Conservation (phyloP, 2,888 invertebrate species). For the Alcis repandata region DNA sequence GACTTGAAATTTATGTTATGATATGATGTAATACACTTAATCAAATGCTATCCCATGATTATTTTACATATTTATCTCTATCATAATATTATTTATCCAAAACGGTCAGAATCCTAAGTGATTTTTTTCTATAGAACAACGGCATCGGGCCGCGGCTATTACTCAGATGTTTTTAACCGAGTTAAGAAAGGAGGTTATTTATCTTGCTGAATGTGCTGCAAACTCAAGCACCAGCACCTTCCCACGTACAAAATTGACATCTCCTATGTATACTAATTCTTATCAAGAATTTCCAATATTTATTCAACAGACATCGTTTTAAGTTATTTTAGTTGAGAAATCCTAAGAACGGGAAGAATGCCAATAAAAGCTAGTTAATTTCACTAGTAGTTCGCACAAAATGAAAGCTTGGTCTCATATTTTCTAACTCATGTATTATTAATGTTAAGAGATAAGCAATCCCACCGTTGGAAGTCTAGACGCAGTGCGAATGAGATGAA, state of each 20-base stretch:
- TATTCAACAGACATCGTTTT: slow-evolving; percentile 17
- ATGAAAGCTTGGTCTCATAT: slow-evolving; percentile 74
- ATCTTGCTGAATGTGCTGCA: background rate
- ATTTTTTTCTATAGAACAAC: no score
- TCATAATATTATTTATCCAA: no score
- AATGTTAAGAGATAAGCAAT: slow-evolving; percentile 74
- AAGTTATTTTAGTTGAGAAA: slow-evolving; percentile 61
- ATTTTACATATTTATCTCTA: no score
- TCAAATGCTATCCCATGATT: no score
- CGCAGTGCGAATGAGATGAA: slow-evolving; percentile 77
- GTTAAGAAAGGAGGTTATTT: no score
- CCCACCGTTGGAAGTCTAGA: slow-evolving; percentile 76
- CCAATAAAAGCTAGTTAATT: slow-evolving; percentile 82
- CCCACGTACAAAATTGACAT: background rate
- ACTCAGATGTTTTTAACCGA: no score
- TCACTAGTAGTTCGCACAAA: slow-evolving; percentile 71
- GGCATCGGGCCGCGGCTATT: no score
- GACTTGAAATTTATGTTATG: no score
- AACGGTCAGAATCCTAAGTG: no score
- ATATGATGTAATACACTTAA: no score
- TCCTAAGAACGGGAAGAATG: slow-evolving; percentile 68
- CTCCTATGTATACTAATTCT: slow-evolving; percentile 1
- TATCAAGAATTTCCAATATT: slow-evolving; percentile 15
- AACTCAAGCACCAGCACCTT: background rate
- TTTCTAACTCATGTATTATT: slow-evolving; percentile 81